These are phyloP conservation scores for Proteles cristata DNA, from an alignment of 2,113 vertebrate genomes.

Conservation along the genomic window DNA sequence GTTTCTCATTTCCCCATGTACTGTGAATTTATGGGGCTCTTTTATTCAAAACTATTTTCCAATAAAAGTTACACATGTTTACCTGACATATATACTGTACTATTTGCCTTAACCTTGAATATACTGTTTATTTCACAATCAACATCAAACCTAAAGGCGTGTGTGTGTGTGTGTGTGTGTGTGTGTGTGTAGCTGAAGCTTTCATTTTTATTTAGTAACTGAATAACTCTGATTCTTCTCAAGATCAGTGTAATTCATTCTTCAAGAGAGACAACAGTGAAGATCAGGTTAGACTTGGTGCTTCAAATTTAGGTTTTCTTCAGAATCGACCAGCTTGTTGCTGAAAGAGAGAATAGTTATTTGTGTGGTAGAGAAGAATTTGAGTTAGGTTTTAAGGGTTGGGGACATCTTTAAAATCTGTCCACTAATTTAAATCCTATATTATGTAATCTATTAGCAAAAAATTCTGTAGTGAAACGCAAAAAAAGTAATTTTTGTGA, in stretches of 20 bases:
- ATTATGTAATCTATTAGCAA: background rate
- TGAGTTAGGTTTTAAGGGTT: slow-evolving; percentile 27
- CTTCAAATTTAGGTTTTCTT: slow-evolving; percentile 2
- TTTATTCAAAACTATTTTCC: slow-evolving; percentile 70
- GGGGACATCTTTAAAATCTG: background rate
- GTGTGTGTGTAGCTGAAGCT: background rate
- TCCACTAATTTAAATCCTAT: background rate
- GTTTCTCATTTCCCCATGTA: background rate
- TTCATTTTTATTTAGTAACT: slow-evolving; percentile 44
- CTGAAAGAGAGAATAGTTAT: background rate
- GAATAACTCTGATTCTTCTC: slow-evolving; percentile 46
- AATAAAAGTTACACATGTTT: background rate
- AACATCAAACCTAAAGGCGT: background rate
- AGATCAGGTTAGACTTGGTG: background rate
- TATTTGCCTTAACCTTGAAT: slow-evolving; percentile 74
- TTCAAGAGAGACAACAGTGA: background rate
- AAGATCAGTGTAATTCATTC: background rate
- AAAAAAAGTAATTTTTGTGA: background rate
- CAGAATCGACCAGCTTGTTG: slow-evolving; percentile 58
- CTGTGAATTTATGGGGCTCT: background rate
- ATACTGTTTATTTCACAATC: slow-evolving; percentile 65
- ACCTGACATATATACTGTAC: background rate
- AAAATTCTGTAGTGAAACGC: background rate
- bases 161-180: background rate
- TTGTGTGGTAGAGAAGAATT: background rate